phyloP scores from a whole-genome alignment of 35 echinoderm and acorn worm species.

The Hemicentrotus pulcherrimus region DNA sequence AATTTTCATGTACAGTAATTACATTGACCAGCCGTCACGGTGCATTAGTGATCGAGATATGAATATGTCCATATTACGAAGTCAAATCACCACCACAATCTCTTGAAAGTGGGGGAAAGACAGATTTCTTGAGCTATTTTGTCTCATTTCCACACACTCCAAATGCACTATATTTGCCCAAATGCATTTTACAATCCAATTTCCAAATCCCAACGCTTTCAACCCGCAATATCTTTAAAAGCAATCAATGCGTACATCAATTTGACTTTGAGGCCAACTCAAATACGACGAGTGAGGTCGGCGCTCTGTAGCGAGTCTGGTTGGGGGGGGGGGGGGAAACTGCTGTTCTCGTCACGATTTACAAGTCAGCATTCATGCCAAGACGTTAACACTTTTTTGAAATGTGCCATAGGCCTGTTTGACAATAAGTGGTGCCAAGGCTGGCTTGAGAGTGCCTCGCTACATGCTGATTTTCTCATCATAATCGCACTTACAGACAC shows the following conservation, averaged over 20 bases:
- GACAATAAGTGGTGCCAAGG: not conserved
- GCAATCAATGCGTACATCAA: not conserved
- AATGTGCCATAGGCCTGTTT: not conserved
- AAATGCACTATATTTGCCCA: not conserved
- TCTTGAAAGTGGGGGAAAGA: not conserved
- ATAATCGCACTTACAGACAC: not conserved
- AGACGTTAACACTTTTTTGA: not conserved
- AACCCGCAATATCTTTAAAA: conserved; percentile 2
- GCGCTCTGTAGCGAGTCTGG: not conserved
- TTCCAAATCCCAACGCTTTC: not conserved
- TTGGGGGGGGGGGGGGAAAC: not conserved
- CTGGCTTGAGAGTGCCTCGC: not conserved
- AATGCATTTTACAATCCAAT: conserved; percentile 4
- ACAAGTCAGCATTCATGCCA: conserved; percentile 9
- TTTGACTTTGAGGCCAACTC: conserved; percentile 10
- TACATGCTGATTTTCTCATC: conserved; percentile 2
- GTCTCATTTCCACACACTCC: not conserved
- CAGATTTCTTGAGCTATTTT: not conserved
- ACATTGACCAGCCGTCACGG: not conserved
- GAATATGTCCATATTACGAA: not conserved
- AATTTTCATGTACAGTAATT: not conserved
- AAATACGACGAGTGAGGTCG: not conserved
- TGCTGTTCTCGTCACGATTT: not conserved
- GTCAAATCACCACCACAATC: not conserved
- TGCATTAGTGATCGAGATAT: not conserved